A percentile compares a stretch with the other conserved stretches of the same genome.
Evolutionary conservation across 2,113 vertebrate species (phyloP).

Genomic region (Petrocephalus microphthalmus): DNA sequence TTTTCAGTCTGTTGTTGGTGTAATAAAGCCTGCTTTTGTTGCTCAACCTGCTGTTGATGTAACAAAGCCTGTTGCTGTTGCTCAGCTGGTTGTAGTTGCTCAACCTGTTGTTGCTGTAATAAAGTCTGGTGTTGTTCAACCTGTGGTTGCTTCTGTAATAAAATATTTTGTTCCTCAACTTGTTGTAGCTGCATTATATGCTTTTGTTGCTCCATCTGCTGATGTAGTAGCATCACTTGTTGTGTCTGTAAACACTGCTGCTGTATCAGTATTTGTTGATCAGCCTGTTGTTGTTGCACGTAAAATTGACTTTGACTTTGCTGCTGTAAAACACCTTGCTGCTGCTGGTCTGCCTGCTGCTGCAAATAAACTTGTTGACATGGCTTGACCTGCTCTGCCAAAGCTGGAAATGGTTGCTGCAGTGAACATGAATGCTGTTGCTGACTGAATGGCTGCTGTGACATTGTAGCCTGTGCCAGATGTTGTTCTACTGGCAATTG

Average conservation of each 20-base stretch:
- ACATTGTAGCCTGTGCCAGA: conserved; percentile 17
- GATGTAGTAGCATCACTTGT: conserved; percentile 31
- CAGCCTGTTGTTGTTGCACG: conserved; percentile 37
- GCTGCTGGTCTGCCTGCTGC: conserved; percentile 28
- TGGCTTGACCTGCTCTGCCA: conserved; percentile 27
- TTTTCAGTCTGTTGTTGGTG: conserved; percentile 33
- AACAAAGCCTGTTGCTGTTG: not conserved
- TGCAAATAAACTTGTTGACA: conserved; percentile 27
- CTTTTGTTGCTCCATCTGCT: conserved; percentile 28
- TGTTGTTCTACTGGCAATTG: conserved; percentile 23
- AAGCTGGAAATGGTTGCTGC: conserved; percentile 33
- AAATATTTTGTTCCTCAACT: conserved; percentile 19
- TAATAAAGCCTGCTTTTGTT: conserved; percentile 20
- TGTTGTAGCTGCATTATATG: conserved; percentile 40
- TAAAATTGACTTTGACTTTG: conserved; percentile 40
- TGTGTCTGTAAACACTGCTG: conserved; percentile 38
- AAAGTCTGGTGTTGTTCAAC: conserved; percentile 41
- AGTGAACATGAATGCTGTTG: conserved; percentile 27
- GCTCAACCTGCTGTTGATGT: conserved; percentile 39
- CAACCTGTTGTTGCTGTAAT: conserved; percentile 22
- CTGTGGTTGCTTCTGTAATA: conserved; percentile 15
- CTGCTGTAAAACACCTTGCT: conserved; percentile 13
- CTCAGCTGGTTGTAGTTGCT: conserved; percentile 2
- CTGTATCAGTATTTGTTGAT: conserved; percentile 44
- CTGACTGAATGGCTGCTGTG: conserved; percentile 13